Evolutionary conservation across 2,888 invertebrate species (phyloP).

Genomic region (Nymphalis polychloros): DNA sequence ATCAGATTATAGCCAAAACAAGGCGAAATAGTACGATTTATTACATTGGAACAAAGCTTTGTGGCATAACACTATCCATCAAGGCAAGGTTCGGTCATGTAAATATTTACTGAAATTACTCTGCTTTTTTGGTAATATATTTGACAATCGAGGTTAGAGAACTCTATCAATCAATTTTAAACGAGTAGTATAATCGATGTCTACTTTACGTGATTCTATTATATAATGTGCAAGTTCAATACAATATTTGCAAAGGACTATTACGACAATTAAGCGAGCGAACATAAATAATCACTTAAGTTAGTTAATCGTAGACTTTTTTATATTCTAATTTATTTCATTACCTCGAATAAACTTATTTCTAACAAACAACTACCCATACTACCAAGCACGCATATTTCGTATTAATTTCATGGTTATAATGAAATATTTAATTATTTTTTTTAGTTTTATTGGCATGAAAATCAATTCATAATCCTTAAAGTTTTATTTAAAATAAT

Average conservation of each 20-base stretch:
- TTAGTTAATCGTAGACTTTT: background rate
- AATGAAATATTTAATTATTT: no score
- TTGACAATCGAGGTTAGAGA: constrained; percentile 29
- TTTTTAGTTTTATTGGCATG: no score
- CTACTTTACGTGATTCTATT: background rate
- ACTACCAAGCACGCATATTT: no score
- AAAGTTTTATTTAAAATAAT: no score
- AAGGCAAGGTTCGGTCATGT: constrained; percentile 31
- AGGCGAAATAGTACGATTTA: constrained; percentile 48
- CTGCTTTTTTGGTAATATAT: constrained; percentile 30
- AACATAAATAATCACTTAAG: background rate
- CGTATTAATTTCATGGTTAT: no score
- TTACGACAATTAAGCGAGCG: background rate
- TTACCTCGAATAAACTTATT: background rate
- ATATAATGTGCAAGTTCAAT: background rate
- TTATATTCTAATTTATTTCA: constrained; percentile 1
- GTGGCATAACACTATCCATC: constrained; percentile 36
- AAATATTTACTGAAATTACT: constrained; percentile 41
- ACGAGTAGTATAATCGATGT: constrained; percentile 20
- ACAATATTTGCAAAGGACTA: background rate
- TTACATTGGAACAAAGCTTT: constrained; percentile 26
- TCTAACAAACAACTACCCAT: background rate
- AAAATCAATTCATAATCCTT: no score
- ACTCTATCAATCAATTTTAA: constrained; percentile 36
- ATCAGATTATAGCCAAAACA: constrained; percentile 53